Conservation (phyloP, 2,113 vertebrate genomes). For the Struthio camelus region DNA sequence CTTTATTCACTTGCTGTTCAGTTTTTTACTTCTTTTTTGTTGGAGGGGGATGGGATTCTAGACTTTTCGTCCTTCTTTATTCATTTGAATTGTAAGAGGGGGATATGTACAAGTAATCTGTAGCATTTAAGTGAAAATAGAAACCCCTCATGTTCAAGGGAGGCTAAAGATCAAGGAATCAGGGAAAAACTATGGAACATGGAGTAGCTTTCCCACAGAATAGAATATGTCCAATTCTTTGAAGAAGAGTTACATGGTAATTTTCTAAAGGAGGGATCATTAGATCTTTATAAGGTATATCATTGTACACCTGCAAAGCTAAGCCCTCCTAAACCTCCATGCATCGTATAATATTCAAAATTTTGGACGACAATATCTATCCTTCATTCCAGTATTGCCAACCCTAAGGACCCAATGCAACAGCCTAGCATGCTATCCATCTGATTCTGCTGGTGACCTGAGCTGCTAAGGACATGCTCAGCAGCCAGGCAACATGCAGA, state of each 20-base stretch:
- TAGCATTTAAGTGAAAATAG: neutral
- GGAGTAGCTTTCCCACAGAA: neutral
- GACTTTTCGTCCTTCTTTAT: neutral
- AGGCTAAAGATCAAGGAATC: neutral
- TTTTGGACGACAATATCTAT: neutral
- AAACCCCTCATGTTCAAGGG: neutral
- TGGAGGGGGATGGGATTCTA: fast-evolving
- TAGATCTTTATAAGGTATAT: neutral
- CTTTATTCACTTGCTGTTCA: neutral
- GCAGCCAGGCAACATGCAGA: constrained; percentile 33
- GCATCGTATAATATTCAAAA: neutral
- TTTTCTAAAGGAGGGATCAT: neutral
- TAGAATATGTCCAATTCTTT: neutral
- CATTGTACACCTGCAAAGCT: neutral
- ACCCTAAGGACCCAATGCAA: neutral
- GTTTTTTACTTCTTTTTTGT: neutral
- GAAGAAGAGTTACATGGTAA: neutral
- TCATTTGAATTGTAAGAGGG: neutral
- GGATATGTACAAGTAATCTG: neutral
- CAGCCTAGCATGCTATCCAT: neutral
- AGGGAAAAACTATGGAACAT: neutral
- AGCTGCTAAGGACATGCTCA: neutral
- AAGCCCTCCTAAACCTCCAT: neutral
- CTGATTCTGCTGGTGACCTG: constrained; percentile 47
- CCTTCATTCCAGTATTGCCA: neutral